Percentiles rank a stretch among this genome's conserved stretches.
Evolutionary conservation across 2,113 vertebrate genomes (phyloP).

Genomic region (Numenius arquata): DNA sequence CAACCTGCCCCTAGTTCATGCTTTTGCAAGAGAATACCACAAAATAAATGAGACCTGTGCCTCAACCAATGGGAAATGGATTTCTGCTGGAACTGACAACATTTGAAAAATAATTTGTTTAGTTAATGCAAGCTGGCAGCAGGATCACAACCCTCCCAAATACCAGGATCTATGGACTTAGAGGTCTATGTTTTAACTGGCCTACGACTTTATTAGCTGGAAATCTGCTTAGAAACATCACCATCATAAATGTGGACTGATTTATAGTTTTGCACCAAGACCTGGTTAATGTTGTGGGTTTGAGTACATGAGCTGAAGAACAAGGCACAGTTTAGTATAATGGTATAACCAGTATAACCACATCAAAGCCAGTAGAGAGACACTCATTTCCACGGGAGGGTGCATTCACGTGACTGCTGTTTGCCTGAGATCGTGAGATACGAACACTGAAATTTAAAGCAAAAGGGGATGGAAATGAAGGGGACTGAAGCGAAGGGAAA

Average conservation of each 20-base stretch:
- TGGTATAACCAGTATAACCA: not conserved
- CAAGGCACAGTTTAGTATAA: not conserved
- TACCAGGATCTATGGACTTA: not conserved
- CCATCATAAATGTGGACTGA: fast-evolving
- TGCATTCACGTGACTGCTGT: not conserved
- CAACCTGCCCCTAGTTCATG: not conserved
- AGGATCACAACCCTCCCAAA: not conserved
- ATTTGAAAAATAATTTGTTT: not conserved
- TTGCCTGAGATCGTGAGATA: not conserved
- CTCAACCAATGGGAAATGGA: not conserved
- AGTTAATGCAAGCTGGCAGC: not conserved
- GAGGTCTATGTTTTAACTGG: not conserved
- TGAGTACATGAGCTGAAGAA: not conserved
- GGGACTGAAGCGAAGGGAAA: not conserved
- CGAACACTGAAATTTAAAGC: not conserved
- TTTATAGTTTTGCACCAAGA: not conserved
- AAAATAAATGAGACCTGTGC: not conserved
- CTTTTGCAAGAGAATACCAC: not conserved
- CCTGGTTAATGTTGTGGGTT: not conserved
- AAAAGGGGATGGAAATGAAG: not conserved
- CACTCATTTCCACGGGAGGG: not conserved
- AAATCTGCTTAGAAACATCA: not conserved
- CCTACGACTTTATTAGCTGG: not conserved
- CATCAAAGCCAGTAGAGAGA: not conserved
- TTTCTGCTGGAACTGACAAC: not conserved